A percentile compares a stretch with the other conserved stretches of the same genome.
Evolutionary conservation across 2,797 vertebrate species (phyloP).

Genomic region (Hemitrygon akajei): DNA sequence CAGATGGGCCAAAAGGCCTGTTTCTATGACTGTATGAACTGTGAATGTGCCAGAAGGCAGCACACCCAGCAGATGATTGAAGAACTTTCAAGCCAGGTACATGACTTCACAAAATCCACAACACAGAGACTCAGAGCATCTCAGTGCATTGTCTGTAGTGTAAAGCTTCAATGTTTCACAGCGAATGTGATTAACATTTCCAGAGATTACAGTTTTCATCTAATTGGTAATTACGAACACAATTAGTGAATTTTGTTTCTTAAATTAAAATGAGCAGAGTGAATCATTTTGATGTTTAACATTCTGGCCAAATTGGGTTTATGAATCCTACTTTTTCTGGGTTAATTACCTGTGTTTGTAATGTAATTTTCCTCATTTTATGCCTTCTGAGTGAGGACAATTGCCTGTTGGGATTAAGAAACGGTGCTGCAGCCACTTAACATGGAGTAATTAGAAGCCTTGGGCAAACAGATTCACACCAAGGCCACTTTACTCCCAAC

Average conservation of each 20-base stretch:
- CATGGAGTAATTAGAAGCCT: not conserved
- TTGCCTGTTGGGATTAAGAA: not conserved
- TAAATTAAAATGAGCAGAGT: not conserved
- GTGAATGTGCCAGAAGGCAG: not conserved
- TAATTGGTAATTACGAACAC: constrained; percentile 42
- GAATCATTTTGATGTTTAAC: constrained; percentile 16
- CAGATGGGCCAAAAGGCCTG: no score
- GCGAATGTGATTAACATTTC: constrained; percentile 46
- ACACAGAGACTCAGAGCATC: not conserved
- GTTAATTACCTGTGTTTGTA: not conserved
- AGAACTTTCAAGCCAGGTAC: not conserved
- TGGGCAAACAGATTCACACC: not conserved
- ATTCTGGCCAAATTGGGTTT: constrained; percentile 9
- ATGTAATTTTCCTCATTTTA: not conserved
- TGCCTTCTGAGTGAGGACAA: not conserved
- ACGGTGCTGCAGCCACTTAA: not conserved
- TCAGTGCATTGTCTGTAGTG: not conserved
- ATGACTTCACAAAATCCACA: not conserved
- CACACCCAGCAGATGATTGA: not conserved
- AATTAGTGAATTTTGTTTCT: constrained; percentile 25
- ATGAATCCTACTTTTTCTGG: not conserved
- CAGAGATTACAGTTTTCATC: constrained; percentile 40
- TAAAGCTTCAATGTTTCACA: not conserved
- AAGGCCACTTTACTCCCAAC: not conserved
- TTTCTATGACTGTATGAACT: no score